Evolutionary conservation across 2,888 invertebrate species (phyloP).

Genomic region (Chrysopilus asiliformis): DNA sequence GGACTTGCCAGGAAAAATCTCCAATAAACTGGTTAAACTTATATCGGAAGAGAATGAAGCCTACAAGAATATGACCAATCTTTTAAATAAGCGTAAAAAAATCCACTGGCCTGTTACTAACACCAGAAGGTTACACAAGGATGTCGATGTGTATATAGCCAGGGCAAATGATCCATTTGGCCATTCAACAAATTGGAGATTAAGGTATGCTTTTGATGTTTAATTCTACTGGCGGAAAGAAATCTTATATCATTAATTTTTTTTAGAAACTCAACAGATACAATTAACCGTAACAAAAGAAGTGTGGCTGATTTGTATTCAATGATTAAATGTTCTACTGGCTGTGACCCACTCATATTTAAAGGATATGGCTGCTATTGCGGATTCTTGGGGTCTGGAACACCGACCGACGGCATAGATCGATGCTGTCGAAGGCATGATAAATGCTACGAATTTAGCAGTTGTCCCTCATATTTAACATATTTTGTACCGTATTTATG

Average conservation of each 20-base stretch:
- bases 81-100: conserved; percentile 14
- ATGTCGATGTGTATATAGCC: conserved; percentile 27
- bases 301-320: conserved; percentile 70
- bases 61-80: conserved; percentile 4
- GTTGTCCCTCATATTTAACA: conserved; percentile 65
- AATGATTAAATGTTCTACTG: conserved; percentile 74
- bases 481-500: conserved; percentile 82
- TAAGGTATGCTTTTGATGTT: too few relatives aligned
- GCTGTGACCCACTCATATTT: conserved; percentile 68
- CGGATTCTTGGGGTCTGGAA: conserved; percentile 70
- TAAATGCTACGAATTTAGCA: conserved; percentile 66
- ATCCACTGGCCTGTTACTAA: conserved; percentile 15
- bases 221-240: too few relatives aligned
- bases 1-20: conserved; percentile 15
- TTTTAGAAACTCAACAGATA: conserved; percentile 3
- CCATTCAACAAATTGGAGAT: conserved; percentile 31
- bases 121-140: conserved; percentile 11
- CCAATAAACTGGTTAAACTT: conserved; percentile 1
- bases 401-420: conserved; percentile 64
- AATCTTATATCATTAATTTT: too few relatives aligned
- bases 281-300: conserved; percentile 45
- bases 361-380: conserved; percentile 87
- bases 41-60: conserved; percentile 6
- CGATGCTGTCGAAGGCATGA: conserved; percentile 76
- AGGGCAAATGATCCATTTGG: conserved; percentile 34